A percentile compares a stretch with the other conserved stretches of the same genome.
Evolutionary conservation across 35 echinoderm and acorn worm species (phyloP).

Genomic region (Holothuria glaberrima): DNA sequence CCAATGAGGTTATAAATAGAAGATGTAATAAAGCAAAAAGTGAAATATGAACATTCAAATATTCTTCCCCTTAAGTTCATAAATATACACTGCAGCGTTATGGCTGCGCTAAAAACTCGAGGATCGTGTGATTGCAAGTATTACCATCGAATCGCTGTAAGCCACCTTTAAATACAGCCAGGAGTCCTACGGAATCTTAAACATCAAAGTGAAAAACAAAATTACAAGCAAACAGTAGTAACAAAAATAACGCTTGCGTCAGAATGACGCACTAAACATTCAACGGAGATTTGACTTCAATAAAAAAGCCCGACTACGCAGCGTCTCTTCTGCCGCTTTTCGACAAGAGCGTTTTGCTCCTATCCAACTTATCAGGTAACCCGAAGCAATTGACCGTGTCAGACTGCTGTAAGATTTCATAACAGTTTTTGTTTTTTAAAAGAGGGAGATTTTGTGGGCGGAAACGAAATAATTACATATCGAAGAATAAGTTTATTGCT

Average conservation of each 20-base stretch:
- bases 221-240: slow-evolving; percentile 41
- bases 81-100: too few species aligned
- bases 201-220: slow-evolving; percentile 40
- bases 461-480: slow-evolving; percentile 25
- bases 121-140: too few species aligned
- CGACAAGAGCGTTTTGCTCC: too few species aligned
- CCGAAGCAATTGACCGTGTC: slow-evolving; percentile 32
- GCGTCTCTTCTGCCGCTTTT: too few species aligned
- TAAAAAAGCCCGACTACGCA: background rate
- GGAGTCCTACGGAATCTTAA: slow-evolving; percentile 30
- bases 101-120: too few species aligned
- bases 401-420: slow-evolving; percentile 20
- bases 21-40: too few species aligned
- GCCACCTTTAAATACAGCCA: background rate
- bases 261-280: slow-evolving; percentile 51
- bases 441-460: slow-evolving; percentile 29
- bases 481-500: too few species aligned
- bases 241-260: slow-evolving; percentile 52
- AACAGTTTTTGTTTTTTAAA: slow-evolving; percentile 53
- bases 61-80: too few species aligned
- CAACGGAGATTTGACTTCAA: slow-evolving; percentile 33
- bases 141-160: too few species aligned
- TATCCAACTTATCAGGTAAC: background rate
- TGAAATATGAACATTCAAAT: too few species aligned
- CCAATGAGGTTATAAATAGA: too few species aligned